Base-by-base conservation (phyloP, 2,113 vertebrate species). In the Microtus ochrogaster region DNA sequence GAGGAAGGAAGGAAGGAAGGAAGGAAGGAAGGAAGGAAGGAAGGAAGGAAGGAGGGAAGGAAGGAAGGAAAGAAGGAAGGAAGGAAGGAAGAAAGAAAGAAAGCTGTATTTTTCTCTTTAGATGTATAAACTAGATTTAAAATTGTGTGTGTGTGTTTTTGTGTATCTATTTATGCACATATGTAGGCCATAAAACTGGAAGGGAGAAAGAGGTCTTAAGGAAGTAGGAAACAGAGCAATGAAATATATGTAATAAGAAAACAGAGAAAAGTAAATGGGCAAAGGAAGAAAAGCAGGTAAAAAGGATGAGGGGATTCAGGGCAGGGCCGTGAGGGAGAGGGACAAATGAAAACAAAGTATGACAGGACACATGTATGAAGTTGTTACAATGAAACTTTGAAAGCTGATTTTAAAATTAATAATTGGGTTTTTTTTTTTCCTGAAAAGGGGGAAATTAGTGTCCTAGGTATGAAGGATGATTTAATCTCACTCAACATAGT, bases 11-110 rank as follows among this genome's bases (percentile, higher is more conserved):
- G 33, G 11, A 55, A 21, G 6, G 9, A 72, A 79, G 33, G 0
- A 19, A 19, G 33, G 3, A 17, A n/a, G 30, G 5, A 55, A 21
- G 6, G 9, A 72, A 79, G 33, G 0, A 19, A 70, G 33, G 2
- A n/a, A 70, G 7, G 0, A 55, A 33, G 55, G 0, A 58, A 21
- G 7, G n/a, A n/a, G n/a, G 33, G 3, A 7, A 21, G 33, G 3
- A 8, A n/a, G 33, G 11, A 55, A 21, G 6, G 9, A 72, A 79
- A 16, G 0, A 19, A 19, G 33, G 3, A 17, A n/a, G 30, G 5
- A 55, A 21, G 6, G 9, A 72, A 79, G 33, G 0, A 19, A 70
- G 33, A 1, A n/a, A 70, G 7, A 2, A 55, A 33, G 55, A 1
- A 58, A 21, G 7, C 33, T 86, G 5, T 12, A 22, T 49, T 66